A percentile compares a stretch with the other conserved stretches of the same genome.
Conservation (phyloP, 2,113 vertebrate genomes). For the Hemibagrus wyckioides region DNA sequence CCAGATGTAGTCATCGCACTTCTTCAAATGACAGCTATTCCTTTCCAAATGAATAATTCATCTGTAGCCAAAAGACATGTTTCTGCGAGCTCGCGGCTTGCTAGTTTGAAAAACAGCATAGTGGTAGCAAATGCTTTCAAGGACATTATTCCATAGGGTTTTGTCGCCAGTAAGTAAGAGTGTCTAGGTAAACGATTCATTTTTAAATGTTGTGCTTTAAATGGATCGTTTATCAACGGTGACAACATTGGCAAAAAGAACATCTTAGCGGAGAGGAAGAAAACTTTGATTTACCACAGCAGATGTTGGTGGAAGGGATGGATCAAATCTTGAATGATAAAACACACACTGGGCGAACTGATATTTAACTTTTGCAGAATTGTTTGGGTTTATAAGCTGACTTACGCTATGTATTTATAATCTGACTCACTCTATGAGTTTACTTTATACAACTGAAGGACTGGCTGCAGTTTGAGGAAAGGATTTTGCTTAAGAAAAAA, state of each 20-base stretch:
- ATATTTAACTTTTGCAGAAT: background rate
- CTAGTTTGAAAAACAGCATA: background rate
- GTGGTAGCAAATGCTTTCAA: background rate
- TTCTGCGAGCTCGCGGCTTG: background rate
- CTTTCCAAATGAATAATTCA: constrained; percentile 38
- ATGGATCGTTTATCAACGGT: background rate
- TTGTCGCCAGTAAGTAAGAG: background rate
- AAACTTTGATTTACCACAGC: background rate
- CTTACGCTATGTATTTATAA: no score
- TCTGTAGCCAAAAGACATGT: background rate
- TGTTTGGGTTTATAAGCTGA: background rate
- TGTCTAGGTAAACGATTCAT: background rate
- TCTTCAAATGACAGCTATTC: constrained; percentile 15
- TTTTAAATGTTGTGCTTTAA: background rate
- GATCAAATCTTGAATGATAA: background rate
- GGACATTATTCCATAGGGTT: constrained; percentile 8
- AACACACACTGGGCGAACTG: background rate
- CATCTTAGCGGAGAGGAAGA: background rate
- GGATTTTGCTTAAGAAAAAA: background rate
- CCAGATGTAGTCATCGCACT: constrained; percentile 29
- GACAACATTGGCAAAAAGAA: background rate
- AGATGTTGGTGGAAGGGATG: background rate
- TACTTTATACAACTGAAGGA: background rate
- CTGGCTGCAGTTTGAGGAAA: background rate
- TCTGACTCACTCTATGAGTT: background rate